phyloP scores from a whole-genome alignment of 2,888 invertebrate species.

The Chymomyza amoena region DNA sequence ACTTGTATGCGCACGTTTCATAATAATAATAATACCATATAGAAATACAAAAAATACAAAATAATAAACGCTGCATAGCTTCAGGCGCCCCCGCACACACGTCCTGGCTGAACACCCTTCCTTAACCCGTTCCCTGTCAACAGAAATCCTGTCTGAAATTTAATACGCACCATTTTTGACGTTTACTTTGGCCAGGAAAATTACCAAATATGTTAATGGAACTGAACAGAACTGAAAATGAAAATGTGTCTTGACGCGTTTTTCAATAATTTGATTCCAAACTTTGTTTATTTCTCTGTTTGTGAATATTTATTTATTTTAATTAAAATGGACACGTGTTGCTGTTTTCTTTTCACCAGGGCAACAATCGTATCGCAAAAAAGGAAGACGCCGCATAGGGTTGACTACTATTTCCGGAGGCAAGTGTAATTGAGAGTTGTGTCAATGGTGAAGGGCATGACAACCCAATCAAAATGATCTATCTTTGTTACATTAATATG shows the following conservation, averaged over 20 bases:
- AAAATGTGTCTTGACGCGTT: constrained; percentile 15
- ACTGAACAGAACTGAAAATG: constrained; percentile 24
- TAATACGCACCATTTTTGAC: constrained; percentile 61
- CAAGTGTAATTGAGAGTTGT: constrained; percentile 34
- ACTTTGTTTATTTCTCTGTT: constrained; percentile 4
- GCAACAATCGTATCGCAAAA: constrained; percentile 24
- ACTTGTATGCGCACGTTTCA: constrained; percentile 68
- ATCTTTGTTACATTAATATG: background rate
- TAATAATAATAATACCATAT: constrained; percentile 1
- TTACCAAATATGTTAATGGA: constrained; percentile 36
- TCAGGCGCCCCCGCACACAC: constrained; percentile 29
- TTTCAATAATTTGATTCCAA: background rate
- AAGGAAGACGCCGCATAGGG: background rate
- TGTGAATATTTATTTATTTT: constrained; percentile 67
- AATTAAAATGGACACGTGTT: constrained; percentile 69
- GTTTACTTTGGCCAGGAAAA: constrained; percentile 39
- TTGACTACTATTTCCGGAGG: background rate
- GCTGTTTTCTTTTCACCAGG: constrained; percentile 63
- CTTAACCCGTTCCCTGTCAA: background rate
- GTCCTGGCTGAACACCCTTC: constrained; percentile 5
- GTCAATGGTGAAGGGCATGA: background rate
- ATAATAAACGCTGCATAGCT: constrained; percentile 28
- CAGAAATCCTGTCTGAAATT: constrained; percentile 57
- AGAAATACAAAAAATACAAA: background rate
- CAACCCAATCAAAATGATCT: background rate